Evolutionary conservation across 1,140 invertebrate genomes (phyloP), one percentile per base, ranked within the genome.

Genomic region (Drosophila sulfurigaster): DNA sequence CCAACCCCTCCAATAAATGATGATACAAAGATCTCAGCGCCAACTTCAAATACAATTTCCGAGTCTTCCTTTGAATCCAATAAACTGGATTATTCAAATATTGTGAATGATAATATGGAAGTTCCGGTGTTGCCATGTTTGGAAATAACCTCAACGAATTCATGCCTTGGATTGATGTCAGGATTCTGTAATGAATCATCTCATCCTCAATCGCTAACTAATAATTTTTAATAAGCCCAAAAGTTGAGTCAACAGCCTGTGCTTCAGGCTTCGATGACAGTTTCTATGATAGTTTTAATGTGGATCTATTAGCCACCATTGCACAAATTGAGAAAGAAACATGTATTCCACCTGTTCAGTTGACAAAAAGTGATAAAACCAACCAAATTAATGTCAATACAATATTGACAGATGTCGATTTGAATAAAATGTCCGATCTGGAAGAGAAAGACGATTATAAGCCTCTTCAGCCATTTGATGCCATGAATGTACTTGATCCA

Each of bases 271-370:
- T 92, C 8, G 87, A 92, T 60, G 91, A 92, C 41, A 83, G 51
- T n/a, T 92, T 92, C 46, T 92, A 92, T 45, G 88, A 92, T 56
- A 92, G 81, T 57, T 92, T 82, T 43, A 91, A 89, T 74, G 91
- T 92, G 5, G 91, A 92, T 63, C 45, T 92, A 15, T 73, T 57
- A n/a, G 73, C 82, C 35, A 65, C 71, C 25, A 72, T 91, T 25
- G 65, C 45, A 1, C 56, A 73, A 13, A 59, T 60, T 48, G 63
- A 81, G 11, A 20, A 20, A 13, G 66, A 69, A 13, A 51, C 52
- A 5, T 15, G 13, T 8, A 45, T 54, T 52, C 63, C 48, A 4
- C 15, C 68, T 8, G 51, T 45, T 4, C n/a, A n/a, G 20, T 59
- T 15, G 10, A 16, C 28, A 54, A 78, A 30, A 15, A 32, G 5